Percentiles rank a stretch among this genome's conserved stretches.
Evolutionary conservation across 2,113 vertebrate species (phyloP).

Genomic region (Oncorhynchus keta): DNA sequence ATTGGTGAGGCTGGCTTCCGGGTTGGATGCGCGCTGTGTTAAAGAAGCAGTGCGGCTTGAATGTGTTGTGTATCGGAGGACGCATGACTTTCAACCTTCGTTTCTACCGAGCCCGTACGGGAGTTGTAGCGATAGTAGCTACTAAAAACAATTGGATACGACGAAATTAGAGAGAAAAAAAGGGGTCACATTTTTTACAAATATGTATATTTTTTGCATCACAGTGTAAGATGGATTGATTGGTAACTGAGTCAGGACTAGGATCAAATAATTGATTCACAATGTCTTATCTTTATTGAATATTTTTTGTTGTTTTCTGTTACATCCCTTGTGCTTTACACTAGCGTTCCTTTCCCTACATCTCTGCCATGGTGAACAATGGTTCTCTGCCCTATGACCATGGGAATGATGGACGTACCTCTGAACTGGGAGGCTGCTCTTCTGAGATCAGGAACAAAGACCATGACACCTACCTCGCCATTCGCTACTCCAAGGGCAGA

Average conservation of each 20-base stretch:
- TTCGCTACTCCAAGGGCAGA: slow-evolving; percentile 92
- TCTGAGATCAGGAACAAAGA: slow-evolving; percentile 91
- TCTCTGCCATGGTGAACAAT: slow-evolving; percentile 97
- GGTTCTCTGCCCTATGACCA: slow-evolving; percentile 93
- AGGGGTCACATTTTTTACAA: too few relatives aligned
- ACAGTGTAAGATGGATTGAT: background rate
- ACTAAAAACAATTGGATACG: too few relatives aligned
- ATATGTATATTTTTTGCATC: background rate
- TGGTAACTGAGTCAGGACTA: background rate
- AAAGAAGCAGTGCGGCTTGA: too few relatives aligned
- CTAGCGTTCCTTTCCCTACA: slow-evolving; percentile 93
- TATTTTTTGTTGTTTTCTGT: background rate
- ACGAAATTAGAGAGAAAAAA: too few relatives aligned
- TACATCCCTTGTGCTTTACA: too few relatives aligned
- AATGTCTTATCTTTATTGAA: too few relatives aligned
- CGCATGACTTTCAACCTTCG: too few relatives aligned
- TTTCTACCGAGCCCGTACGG: too few relatives aligned
- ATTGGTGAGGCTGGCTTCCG: too few relatives aligned
- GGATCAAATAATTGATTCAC: background rate
- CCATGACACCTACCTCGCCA: slow-evolving; percentile 93
- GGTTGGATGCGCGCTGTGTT: too few relatives aligned
- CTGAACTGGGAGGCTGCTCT: slow-evolving; percentile 90
- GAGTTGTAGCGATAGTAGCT: too few relatives aligned
- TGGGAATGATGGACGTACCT: slow-evolving; percentile 89
- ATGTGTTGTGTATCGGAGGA: too few relatives aligned